phyloP scores from a whole-genome alignment of 2,797 vertebrate genomes.

The Characodon lateralis region DNA sequence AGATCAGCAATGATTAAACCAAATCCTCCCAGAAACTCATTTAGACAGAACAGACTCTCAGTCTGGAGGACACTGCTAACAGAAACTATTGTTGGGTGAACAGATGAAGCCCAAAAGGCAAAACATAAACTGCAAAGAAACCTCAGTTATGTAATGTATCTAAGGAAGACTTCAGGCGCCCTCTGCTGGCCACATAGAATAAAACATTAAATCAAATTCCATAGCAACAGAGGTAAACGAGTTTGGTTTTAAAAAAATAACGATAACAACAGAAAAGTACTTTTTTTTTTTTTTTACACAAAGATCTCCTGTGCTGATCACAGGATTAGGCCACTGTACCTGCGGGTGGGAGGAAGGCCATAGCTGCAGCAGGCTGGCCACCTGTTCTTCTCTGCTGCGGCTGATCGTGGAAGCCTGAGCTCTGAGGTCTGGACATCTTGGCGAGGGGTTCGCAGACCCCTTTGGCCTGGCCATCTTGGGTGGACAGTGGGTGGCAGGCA shows the following conservation, averaged over 20 bases:
- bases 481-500: conserved; percentile 68
- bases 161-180: conserved; percentile 42
- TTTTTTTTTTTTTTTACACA: neutral
- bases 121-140: conserved; percentile 37
- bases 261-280: neutral
- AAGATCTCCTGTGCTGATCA: neutral
- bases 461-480: conserved; percentile 77
- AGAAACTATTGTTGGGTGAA: conserved; percentile 34
- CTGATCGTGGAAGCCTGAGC: conserved; percentile 72
- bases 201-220: neutral
- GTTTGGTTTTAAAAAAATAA: neutral
- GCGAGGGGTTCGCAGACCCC: conserved; percentile 68
- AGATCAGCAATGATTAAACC: conserved; percentile 5
- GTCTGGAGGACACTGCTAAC: conserved; percentile 32
- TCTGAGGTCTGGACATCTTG: conserved; percentile 80
- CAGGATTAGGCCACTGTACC: conserved; percentile 57
- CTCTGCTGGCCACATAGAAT: conserved; percentile 54
- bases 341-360: conserved; percentile 77
- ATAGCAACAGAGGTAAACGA: neutral
- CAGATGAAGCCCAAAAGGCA: conserved; percentile 44
- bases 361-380: conserved; percentile 68
- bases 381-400: conserved; percentile 67
- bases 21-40: conserved; percentile 25
- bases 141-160: conserved; percentile 52
- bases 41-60: conserved; percentile 27